Conservation (phyloP, 2,888 invertebrate genomes). For the Eudasyphora cyanicolor region DNA sequence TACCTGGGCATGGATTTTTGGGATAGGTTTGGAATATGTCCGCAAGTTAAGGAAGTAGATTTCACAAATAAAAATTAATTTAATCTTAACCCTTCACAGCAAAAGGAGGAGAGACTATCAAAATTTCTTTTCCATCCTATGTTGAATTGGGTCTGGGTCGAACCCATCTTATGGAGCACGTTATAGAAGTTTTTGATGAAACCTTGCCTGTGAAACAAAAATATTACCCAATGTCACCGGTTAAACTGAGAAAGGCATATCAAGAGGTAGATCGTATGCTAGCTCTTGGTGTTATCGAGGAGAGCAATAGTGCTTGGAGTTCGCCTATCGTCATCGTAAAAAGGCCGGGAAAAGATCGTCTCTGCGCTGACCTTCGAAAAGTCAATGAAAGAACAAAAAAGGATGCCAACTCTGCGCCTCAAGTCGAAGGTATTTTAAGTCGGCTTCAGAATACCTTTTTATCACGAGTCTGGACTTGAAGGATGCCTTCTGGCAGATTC, state of each 20-base stretch:
- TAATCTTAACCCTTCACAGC: constrained; percentile 47
- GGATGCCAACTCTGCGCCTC: not conserved
- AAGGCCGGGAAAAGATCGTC: constrained; percentile 12
- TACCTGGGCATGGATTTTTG: not conserved
- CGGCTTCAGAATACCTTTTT: not conserved
- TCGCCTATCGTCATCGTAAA: not conserved
- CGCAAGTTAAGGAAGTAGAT: not conserved
- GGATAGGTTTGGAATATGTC: not conserved
- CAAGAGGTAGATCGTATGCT: not conserved
- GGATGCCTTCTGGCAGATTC: too few relatives aligned
- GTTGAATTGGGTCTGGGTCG: constrained; percentile 41
- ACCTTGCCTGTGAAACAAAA: not conserved
- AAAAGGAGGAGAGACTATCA: too few relatives aligned
- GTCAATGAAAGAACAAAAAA: not conserved
- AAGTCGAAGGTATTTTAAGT: not conserved
- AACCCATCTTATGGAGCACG: constrained; percentile 29
- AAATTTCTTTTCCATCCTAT: too few relatives aligned
- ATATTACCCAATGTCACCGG: not conserved
- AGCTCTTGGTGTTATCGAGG: not conserved
- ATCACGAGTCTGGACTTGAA: not conserved
- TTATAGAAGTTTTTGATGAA: constrained; percentile 8
- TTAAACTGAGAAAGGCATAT: not conserved
- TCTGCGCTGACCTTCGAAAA: not conserved
- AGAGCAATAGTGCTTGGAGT: not conserved
- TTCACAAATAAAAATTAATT: not conserved